Evolutionary conservation across 2,797 vertebrate species (phyloP), one percentile per base, ranked within the genome.

Genomic region (Notolabrus celidotus): DNA sequence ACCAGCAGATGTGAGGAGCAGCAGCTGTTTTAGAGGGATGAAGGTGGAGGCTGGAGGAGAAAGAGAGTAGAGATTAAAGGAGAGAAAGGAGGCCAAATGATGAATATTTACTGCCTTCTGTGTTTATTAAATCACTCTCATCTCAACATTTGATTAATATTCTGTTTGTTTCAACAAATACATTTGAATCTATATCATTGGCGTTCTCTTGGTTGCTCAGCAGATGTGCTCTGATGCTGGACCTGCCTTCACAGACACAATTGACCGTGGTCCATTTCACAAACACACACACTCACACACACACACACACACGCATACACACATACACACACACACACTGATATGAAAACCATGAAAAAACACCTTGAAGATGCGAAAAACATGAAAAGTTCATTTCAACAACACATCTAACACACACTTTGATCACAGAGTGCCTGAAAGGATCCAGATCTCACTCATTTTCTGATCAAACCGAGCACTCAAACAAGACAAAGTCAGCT

Each of bases 361-460:
- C 77, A 75, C 77, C 79, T 79, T 45, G 60, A 74, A 87, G 85
- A 85, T 83, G 83, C 71, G 63, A 69, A 67, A 67, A 90, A 86
- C 77, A 87, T 71, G 55, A 87, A 75, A 86, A 86, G 83, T 85
- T 77, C 61, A 84, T 84, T 87, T 88, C 41, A 80, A 70, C 76
- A 83, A 83, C 71, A 81, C 69, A 75, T 83, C 77, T 67, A 61
- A 83, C 79, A 70, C 60, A 43, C 50, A 63, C 80, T 84, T 87
- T 91, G 86, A 90, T 90, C 80, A 80, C 63, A 76, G 66, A 45
- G 66, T 60, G 59, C 65, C 70, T 79, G 51, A 80, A 83, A 78
- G 74, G 83, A 70, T 87, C 69, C 31, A 61, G 49, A 82, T 86
- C 67, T 62, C 79, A 54, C 52, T 71, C n/a, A 73, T 61, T 82